phyloP scores from a whole-genome alignment of 2,888 invertebrate genomes.

The Fabriciana adippe region DNA sequence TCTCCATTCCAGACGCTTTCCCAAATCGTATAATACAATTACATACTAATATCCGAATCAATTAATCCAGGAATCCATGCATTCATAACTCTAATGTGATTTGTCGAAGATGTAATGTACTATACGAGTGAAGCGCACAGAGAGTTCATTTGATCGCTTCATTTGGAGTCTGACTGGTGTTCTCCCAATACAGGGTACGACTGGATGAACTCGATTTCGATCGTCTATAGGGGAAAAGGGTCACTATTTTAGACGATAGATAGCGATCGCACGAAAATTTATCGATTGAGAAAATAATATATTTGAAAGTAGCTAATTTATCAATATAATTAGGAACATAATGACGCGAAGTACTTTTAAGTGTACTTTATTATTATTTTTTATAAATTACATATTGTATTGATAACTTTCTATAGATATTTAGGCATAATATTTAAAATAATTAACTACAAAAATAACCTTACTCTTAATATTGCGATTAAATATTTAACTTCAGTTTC shows the following conservation, averaged over 20 bases:
- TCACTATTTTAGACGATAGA: conserved; percentile 39
- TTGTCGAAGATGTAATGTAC: conserved; percentile 55
- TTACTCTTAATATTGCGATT: too few relatives aligned
- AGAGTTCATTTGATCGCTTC: conserved; percentile 58
- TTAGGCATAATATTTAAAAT: too few relatives aligned
- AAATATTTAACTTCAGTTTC: conserved; percentile 24
- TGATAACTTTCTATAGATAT: too few relatives aligned
- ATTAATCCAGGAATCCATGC: conserved; percentile 50
- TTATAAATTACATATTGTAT: too few relatives aligned
- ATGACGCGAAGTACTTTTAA: too few relatives aligned
- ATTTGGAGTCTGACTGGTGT: conserved; percentile 53
- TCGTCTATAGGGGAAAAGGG: conserved; percentile 53
- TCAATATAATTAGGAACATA: too few relatives aligned
- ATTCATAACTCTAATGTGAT: conserved; percentile 54
- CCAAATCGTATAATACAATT: conserved; percentile 28
- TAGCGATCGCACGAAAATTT: conserved; percentile 23
- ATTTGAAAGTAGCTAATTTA: too few relatives aligned
- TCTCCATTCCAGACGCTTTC: conserved; percentile 10
- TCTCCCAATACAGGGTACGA: conserved; percentile 52
- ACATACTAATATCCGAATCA: conserved; percentile 34
- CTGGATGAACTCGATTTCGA: conserved; percentile 65
- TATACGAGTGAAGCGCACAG: conserved; percentile 56
- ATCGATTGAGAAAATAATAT: not conserved
- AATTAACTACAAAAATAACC: too few relatives aligned
- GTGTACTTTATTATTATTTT: too few relatives aligned